Base-by-base conservation (phyloP, 2,113 vertebrate species). In the Thunnus thynnus region DNA sequence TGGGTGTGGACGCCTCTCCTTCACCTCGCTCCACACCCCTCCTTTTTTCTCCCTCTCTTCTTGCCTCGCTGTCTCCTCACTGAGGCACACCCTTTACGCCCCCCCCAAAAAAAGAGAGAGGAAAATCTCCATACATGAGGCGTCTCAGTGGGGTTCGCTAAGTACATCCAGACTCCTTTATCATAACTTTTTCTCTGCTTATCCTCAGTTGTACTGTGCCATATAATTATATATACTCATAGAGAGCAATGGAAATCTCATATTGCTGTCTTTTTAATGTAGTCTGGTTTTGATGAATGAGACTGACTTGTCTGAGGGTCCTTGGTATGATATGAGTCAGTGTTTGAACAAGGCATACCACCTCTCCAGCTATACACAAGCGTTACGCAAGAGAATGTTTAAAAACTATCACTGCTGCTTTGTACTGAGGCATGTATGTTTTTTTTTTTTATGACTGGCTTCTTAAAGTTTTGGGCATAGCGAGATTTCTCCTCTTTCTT, bases 1-100 rank as follows among this genome's bases (percentile, higher is more conserved):
- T 91, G 94, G 93, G 93, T 92, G 94, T 94, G 93, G 91, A 92
- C 92, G 78, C 61, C 75, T 85, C 90, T 77, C 72, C 62, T 80
- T 87, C 68, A 76, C 79, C 74, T 86, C 85, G 81, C 85, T 89
- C 82, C 83, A 66, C 85, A 86, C 83, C 73, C 60, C 76, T 62
- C 89, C 89, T 81, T 82, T 78, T 76, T 67, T n/a, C 63, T 85
- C 88, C 84, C 81, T 85, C 68, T 72, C 73, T 73, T 78, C 81
- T 89, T 85, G 82, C 89, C 88, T 62, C 9, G 74, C 88, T 89
- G 88, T 91, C 91, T 91, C 76, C 66, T 86, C 77, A 20, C 70
- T 80, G 83, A 84, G 91, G 87, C 93, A 89, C 93, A 92, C 94
- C 94, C 93, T 92, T 90, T 58, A 78, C 20, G 69, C 25, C 20